Percentiles rank a stretch among this genome's conserved stretches.
Evolutionary conservation across 92 coral and sea anemone species (phyloP).

Genomic region (Pocillopora grandis): DNA sequence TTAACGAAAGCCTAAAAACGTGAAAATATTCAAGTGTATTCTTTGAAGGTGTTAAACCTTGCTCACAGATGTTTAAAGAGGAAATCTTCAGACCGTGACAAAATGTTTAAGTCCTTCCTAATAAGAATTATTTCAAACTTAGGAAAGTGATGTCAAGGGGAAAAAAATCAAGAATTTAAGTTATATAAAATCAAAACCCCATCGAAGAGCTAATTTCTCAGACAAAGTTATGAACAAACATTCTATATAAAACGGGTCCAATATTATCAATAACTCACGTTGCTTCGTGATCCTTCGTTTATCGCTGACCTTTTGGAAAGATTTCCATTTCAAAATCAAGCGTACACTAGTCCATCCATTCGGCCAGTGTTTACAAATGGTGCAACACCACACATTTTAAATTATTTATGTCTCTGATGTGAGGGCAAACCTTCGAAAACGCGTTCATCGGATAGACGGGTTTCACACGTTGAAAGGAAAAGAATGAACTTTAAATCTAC

Average conservation of each 20-base stretch:
- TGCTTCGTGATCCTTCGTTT: not conserved
- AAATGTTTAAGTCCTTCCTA: too few relatives aligned
- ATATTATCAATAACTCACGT: not conserved
- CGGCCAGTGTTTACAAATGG: slow-evolving; percentile 27
- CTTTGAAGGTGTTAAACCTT: not conserved
- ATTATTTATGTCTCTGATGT: slow-evolving; percentile 38
- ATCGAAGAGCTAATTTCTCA: not conserved
- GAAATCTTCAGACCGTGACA: too few relatives aligned
- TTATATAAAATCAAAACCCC: slow-evolving; percentile 8
- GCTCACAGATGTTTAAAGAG: not conserved
- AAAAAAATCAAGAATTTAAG: not conserved
- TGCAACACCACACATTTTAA: slow-evolving; percentile 40
- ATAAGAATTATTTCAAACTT: too few relatives aligned
- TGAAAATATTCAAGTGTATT: not conserved
- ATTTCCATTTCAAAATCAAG: not conserved
- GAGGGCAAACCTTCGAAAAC: slow-evolving; percentile 33
- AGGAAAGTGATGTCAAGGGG: not conserved
- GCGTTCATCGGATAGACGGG: slow-evolving; percentile 3
- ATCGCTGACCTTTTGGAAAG: not conserved
- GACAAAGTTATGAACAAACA: too few relatives aligned
- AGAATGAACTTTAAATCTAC: not conserved
- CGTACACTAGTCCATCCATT: not conserved
- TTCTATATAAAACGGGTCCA: not conserved
- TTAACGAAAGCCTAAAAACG: not conserved
- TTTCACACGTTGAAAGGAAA: slow-evolving; percentile 2